Base-by-base conservation (phyloP, 2,888 invertebrate genomes). In the Nymphalis polychloros region DNA sequence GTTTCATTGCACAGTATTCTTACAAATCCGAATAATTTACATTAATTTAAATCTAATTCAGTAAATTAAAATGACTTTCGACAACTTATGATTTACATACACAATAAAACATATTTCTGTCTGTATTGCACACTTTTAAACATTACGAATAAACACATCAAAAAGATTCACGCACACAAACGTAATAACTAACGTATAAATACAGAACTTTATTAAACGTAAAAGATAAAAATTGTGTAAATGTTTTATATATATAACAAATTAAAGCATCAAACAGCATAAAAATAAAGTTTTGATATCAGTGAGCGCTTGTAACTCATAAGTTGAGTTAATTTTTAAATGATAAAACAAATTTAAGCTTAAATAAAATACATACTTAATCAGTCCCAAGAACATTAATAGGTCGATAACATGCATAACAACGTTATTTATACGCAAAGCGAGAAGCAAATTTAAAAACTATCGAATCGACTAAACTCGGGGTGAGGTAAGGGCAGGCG, bases 401-500 rank as follows among this genome's bases (percentile, higher is more conserved):
- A 63, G 16, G 46, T 20, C 59, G n/a, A 61, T 52, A 55, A 23
- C 50, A 61, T 46, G 55, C 46, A 16, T 63, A 35, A 55, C 53
- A 35, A 64, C 35, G 31, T 59, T 64, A 64, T 68, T 60, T 60
- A 53, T 50, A 67, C 27, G 41, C 52, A 67, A 57, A 57, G n/a
- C 57, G 57, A 57, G 31, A 67, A 69, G 65, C 64, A 66, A 74
- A 73, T 72, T 73, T 73, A 75, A 80, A 85, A 89, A 90, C 89
- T 90, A 90, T 90, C 87, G 84, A 85, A 84, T 81, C 80, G 82
- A 83, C 82, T 78, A 79, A 78, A 76, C 60, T 53, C 80, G 74
- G 79, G 81, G 81, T 77, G 82, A 78, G 77, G 81, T 87, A 72
- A 88, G 89, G 89, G 86, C 86, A 88, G 88, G 86, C 81, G 85